phyloP scores from a whole-genome alignment of 2,797 vertebrate genomes.

The Smutsia temminckii region DNA sequence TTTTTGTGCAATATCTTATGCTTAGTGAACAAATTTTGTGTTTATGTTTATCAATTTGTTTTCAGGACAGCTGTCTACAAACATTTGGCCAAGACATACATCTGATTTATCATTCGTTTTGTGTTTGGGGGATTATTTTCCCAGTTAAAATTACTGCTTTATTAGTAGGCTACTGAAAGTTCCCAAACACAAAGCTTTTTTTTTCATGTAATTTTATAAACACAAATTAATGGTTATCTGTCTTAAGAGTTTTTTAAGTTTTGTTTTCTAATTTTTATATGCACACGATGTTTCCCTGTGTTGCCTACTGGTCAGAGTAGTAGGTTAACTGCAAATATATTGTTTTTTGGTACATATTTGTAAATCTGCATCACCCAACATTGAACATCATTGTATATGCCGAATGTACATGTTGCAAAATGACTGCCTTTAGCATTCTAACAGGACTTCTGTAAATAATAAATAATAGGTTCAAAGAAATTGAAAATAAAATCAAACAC shows the following conservation, averaged over 20 bases:
- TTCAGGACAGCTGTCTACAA: conserved; percentile 73
- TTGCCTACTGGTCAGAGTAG: conserved; percentile 82
- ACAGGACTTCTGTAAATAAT: conserved; percentile 82
- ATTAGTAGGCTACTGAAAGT: conserved; percentile 75
- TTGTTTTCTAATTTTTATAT: conserved; percentile 79
- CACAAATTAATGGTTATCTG: conserved; percentile 78
- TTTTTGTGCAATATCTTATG: conserved; percentile 92
- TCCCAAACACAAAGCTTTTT: conserved; percentile 76
- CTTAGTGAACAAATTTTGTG: conserved; percentile 87
- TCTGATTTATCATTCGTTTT: conserved; percentile 72
- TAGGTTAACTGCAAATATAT: conserved; percentile 86
- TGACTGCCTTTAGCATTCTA: conserved; percentile 80
- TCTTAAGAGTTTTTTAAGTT: conserved; percentile 81
- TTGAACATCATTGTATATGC: conserved; percentile 84
- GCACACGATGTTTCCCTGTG: conserved; percentile 81
- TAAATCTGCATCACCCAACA: conserved; percentile 87
- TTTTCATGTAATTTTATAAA: conserved; percentile 80
- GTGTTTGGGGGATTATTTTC: conserved; percentile 71
- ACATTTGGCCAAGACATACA: conserved; percentile 76
- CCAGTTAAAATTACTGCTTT: conserved; percentile 72
- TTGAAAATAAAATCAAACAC: conserved; percentile 82
- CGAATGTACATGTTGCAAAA: conserved; percentile 84
- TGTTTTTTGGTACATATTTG: conserved; percentile 86
- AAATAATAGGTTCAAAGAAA: conserved; percentile 74
- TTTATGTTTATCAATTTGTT: conserved; percentile 82